Evolutionary conservation across 2,888 invertebrate species (phyloP).

Genomic region (Troilus luridus): DNA sequence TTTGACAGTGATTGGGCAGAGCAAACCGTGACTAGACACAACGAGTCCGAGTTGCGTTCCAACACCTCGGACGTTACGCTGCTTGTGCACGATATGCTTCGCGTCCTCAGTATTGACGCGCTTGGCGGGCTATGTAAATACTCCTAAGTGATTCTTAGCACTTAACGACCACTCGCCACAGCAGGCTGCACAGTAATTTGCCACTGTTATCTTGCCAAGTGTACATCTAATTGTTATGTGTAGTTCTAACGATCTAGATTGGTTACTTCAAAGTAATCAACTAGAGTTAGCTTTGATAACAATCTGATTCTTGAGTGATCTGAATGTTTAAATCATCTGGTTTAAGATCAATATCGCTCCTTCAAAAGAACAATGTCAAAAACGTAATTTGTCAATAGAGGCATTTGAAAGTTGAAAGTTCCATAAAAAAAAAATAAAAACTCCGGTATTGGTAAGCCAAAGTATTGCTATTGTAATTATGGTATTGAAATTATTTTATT

Average conservation of each 20-base stretch:
- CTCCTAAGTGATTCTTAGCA: constrained; percentile 9
- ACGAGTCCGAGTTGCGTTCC: neutral
- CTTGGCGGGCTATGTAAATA: constrained; percentile 1
- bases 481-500: too few species aligned
- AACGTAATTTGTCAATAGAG: too few species aligned
- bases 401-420: too few species aligned
- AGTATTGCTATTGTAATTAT: too few species aligned
- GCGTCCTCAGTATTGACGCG: neutral
- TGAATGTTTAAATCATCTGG: neutral
- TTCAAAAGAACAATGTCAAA: too few species aligned
- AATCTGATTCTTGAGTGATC: neutral
- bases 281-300: neutral
- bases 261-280: neutral
- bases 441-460: too few species aligned
- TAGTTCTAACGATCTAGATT: neutral
- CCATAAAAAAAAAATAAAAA: too few species aligned
- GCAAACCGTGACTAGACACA: neutral
- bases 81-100: neutral
- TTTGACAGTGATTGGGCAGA: neutral
- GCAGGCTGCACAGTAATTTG: neutral
- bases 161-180: neutral
- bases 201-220: neutral
- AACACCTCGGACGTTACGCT: neutral
- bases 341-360: too few species aligned
- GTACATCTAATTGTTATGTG: neutral